phyloP scores from a whole-genome alignment of 2,888 invertebrate genomes.

The Terebella lapidaria region DNA sequence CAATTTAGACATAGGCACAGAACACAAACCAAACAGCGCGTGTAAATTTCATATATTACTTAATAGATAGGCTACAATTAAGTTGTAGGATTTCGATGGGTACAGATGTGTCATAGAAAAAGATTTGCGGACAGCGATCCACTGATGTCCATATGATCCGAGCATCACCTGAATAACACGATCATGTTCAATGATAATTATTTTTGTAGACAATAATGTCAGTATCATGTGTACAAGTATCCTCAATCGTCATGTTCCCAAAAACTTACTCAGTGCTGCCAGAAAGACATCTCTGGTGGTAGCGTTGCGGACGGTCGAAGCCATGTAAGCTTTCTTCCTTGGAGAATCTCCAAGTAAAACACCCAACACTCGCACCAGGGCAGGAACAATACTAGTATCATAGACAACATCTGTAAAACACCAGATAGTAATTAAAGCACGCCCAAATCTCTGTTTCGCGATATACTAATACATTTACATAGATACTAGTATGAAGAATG shows the following conservation, averaged over 20 bases:
- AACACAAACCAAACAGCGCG: too few species aligned
- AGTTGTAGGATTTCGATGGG: neutral
- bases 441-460: too few species aligned
- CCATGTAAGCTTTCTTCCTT: neutral
- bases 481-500: too few species aligned
- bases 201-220: neutral
- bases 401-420: conserved; percentile 1
- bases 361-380: neutral
- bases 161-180: neutral
- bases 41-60: too few species aligned
- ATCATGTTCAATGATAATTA: neutral
- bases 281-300: neutral
- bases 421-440: too few species aligned
- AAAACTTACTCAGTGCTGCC: neutral
- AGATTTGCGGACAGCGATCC: neutral
- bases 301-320: neutral
- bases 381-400: neutral
- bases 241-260: too few species aligned
- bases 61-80: neutral
- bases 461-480: too few species aligned
- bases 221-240: too few species aligned
- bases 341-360: neutral
- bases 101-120: neutral
- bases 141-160: neutral
- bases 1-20: too few species aligned